Base-by-base conservation (phyloP, 2,888 invertebrate species). In the Cloeon dipterum region DNA sequence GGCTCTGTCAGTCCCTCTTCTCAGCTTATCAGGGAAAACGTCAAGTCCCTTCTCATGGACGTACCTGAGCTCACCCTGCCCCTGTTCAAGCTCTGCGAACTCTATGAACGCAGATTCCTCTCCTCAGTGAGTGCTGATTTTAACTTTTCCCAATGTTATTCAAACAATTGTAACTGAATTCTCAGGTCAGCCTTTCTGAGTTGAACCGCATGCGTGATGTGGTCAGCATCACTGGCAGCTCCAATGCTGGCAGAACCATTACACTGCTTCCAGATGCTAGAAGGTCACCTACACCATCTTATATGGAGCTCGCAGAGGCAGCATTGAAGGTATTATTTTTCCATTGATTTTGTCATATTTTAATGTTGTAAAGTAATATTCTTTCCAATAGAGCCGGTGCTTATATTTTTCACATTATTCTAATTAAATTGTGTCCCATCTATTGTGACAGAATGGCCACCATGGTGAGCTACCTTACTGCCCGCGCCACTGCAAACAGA, bases 81-180 rank as follows among this genome's bases (percentile, higher is more conserved):
- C 0, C 59, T 88, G 1, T 73, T 83, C 46, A 74, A 79, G 48
- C 70, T 89, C 44, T 67, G 85, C 35, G 81, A 86, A 51, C 65
- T 83, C 41, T 78, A 78, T 52, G 82, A 85, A 45, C 74, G 74
- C 46, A 69, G 83, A 7, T 78, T 74, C 50, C 73, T 79, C 53
- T 72, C 74, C 42, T 73, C 76, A 1, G 56, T 63, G 32, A 58
- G 58, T 39, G 56, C 61, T 3, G 54, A 60, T 4, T 62, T 62
- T 40, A 47, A 62, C 39, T 60, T n/a, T n/a, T n/a, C 59, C 45
- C 52, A 54, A 42, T 38, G 38, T n/a, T n/a, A n/a, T n/a, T n/a
- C n/a, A n/a, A n/a, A n/a, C n/a, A n/a, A n/a, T n/a, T n/a, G n/a
- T 29, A 5, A 16, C 8, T 7, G 8, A 11, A 7, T 5, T 29